phyloP scores from a whole-genome alignment of 2,888 invertebrate species.

The Ischnus inquisitorius region DNA sequence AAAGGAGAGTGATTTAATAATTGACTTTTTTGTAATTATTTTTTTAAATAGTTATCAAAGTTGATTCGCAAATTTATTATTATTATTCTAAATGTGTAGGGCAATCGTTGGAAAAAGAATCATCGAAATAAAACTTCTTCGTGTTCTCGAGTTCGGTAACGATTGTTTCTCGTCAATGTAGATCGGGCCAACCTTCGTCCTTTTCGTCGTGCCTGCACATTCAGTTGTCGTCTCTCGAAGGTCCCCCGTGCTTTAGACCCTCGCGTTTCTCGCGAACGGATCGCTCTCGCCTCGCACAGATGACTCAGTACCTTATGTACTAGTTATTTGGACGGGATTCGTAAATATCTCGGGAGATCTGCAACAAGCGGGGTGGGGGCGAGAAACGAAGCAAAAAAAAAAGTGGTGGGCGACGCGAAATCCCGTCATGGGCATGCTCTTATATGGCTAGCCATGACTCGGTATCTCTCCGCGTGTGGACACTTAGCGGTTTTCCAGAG shows the following conservation, averaged over 20 bases:
- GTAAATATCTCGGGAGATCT: slow-evolving; percentile 49
- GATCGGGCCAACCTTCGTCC: not conserved
- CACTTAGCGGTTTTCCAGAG: slow-evolving; percentile 66
- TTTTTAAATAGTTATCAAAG: too few species aligned
- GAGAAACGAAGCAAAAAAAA: not conserved
- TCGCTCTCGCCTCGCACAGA: not conserved
- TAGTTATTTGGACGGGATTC: slow-evolving; percentile 60
- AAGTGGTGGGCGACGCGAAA: slow-evolving; percentile 77
- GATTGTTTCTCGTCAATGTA: not conserved
- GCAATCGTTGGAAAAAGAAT: not conserved
- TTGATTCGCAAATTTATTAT: not conserved
- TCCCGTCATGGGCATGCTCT: slow-evolving; percentile 79
- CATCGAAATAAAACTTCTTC: not conserved
- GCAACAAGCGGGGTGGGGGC: slow-evolving; percentile 17
- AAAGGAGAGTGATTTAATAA: too few species aligned
- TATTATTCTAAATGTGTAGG: not conserved
- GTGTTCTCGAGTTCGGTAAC: not conserved
- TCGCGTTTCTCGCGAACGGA: not conserved
- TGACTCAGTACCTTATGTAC: slow-evolving; percentile 35
- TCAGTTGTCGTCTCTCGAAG: not conserved
- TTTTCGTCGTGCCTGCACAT: not conserved
- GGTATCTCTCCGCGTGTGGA: slow-evolving; percentile 64
- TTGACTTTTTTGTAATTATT: too few species aligned
- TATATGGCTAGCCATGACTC: slow-evolving; percentile 79
- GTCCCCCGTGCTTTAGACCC: not conserved